Base-by-base conservation (phyloP, 2,797 vertebrate species). In the Anguilla pacifica region DNA sequence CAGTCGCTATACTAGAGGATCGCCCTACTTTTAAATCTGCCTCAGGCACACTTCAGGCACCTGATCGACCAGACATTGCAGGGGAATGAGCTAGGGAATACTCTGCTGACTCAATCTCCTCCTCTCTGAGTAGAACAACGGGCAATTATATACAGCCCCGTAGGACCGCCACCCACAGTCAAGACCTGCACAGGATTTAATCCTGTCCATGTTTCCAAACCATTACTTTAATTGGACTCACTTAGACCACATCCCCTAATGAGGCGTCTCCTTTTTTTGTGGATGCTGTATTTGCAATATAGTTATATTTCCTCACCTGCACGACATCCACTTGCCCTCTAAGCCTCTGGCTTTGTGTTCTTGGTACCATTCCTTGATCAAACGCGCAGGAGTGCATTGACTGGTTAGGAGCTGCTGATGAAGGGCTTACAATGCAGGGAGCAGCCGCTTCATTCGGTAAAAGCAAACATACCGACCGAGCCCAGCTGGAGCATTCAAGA, bases 381-480 rank as follows among this genome's bases (percentile, higher is more conserved):
- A 43, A 53, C 57, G 25, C 35, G n/a, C 55, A 43, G 39, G 86
- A 51, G 51, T 4, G 72, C 22, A 19, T 22, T 15, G 55, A 79
- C 19, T 43, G 81, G 3, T n/a, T 86, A 31, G 51, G 51, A 57
- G 57, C 64, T 35, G n/a, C 79, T 55, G 43, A 83, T 55, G 86
- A 81, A 83, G n/a, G 43, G 55, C 86, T 82, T 46, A 2, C 55
- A 22, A 83, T 64, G 74, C 57, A 53, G 81, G 17, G 39, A 70
- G 79, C 7, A 7, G 28, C 15, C 61, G 19, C 59, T 51, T 70
- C 57, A 61, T 51, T 87, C 61, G 2, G 59, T 15, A 22, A 85
- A 70, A 70, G 61, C 55, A 59, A 85, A 72, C 61, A 51, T 28
- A 31, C 49, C 57, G 22, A 22, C 57, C 3, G 77, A 59, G 25